phyloP scores from a whole-genome alignment of 2,113 vertebrate genomes.

The Pollachius pollachius region DNA sequence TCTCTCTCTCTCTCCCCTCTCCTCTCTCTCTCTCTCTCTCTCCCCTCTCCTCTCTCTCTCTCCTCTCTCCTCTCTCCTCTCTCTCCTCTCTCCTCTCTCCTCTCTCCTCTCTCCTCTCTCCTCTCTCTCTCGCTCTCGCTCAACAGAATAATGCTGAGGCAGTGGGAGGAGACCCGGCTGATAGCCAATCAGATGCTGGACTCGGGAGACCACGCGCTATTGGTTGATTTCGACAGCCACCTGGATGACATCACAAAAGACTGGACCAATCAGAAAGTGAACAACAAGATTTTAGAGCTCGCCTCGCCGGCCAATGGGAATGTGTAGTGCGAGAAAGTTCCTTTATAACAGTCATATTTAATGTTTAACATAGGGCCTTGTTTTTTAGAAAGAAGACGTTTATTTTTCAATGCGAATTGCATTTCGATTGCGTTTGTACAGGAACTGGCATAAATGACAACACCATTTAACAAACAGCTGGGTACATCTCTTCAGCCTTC shows the following conservation, averaged over 20 bases:
- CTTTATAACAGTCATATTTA: not conserved
- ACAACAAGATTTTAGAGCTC: conserved; percentile 80
- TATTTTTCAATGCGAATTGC: not conserved
- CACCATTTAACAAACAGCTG: too few species aligned
- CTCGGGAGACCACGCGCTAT: conserved; percentile 71
- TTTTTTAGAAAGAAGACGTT: conserved; percentile 7
- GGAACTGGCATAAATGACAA: too few species aligned
- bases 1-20: too few species aligned
- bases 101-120: too few species aligned
- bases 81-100: too few species aligned
- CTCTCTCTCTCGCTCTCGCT: too few species aligned
- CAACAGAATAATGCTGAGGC: conserved; percentile 85
- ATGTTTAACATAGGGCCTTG: not conserved
- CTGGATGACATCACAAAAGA: conserved; percentile 88
- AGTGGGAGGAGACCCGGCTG: conserved; percentile 85
- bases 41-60: too few species aligned
- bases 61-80: too few species aligned
- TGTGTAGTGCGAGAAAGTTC: conserved; percentile 39
- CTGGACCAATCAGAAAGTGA: conserved; percentile 89
- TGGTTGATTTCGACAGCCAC: conserved; percentile 90
- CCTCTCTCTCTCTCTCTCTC: too few species aligned
- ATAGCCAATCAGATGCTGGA: conserved; percentile 79
- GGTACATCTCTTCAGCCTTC: too few species aligned
- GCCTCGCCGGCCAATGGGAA: conserved; percentile 78
- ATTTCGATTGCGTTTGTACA: too few species aligned